Evolutionary conservation across 2,797 vertebrate species (phyloP).

Genomic region (Falco peregrinus): DNA sequence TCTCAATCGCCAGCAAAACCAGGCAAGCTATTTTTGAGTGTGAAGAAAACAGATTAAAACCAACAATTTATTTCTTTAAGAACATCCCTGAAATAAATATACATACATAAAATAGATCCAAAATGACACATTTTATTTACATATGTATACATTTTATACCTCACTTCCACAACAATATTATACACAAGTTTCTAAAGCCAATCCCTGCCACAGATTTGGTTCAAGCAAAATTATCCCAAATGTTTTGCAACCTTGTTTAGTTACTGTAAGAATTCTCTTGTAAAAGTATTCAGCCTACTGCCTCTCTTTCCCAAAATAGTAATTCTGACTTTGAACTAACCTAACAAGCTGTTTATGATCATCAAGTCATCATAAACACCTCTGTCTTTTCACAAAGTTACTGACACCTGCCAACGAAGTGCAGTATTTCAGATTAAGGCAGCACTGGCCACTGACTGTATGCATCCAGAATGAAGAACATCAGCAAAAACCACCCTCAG

Average conservation of each 20-base stretch:
- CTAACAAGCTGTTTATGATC: neutral
- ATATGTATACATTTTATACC: neutral
- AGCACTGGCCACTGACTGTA: neutral
- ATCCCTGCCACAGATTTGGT: neutral
- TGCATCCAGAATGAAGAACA: neutral
- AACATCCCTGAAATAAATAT: neutral
- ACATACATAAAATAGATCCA: neutral
- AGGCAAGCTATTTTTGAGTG: neutral
- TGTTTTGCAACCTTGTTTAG: neutral
- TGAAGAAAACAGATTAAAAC: neutral
- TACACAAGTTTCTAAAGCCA: neutral
- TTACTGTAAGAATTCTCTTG: neutral
- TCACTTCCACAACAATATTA: neutral
- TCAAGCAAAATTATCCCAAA: neutral
- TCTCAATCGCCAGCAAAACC: neutral
- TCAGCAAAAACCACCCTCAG: neutral
- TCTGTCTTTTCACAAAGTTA: neutral
- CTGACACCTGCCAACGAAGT: neutral
- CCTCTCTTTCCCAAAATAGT: neutral
- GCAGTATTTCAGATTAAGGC: neutral
- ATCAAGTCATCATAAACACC: neutral
- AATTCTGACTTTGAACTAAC: neutral
- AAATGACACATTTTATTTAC: neutral
- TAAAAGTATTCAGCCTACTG: neutral
- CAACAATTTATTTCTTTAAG: neutral